A percentile compares a stretch with the other conserved stretches of the same genome.
These are phyloP conservation scores for Scolanthus callimorphus DNA, from an alignment of 92 coral and sea anemone species.

Conservation along the genomic window DNA sequence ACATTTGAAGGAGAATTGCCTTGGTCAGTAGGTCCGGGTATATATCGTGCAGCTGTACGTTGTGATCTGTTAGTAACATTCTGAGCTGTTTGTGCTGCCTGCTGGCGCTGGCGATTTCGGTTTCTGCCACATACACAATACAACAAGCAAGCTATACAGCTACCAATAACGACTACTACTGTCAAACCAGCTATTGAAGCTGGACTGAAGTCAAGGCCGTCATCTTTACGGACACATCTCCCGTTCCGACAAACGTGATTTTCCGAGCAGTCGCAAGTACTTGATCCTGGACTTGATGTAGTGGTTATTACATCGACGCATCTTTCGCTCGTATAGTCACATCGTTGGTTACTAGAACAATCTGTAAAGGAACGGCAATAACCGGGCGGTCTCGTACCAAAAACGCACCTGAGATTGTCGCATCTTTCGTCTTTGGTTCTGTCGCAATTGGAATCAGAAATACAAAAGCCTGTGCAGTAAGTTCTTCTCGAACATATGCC, in stretches of 20 bases:
- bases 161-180: conserved; percentile 18
- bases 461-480: conserved; percentile 13
- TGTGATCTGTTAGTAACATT: neutral
- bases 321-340: neutral
- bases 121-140: conserved; percentile 24
- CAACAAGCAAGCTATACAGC: conserved; percentile 14
- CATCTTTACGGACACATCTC: conserved; percentile 3
- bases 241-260: conserved; percentile 8
- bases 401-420: neutral
- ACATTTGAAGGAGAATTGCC: too few relatives aligned
- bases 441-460: conserved; percentile 13
- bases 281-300: too few relatives aligned
- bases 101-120: neutral
- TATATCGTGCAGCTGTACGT: too few relatives aligned
- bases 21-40: too few relatives aligned
- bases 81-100: neutral
- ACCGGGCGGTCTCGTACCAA: neutral
- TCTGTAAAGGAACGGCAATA: neutral
- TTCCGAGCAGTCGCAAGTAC: neutral
- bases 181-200: conserved; percentile 12
- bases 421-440: neutral
- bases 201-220: neutral
- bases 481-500: conserved; percentile 2
- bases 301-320: neutral
- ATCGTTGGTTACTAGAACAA: neutral